A percentile compares a stretch with the other conserved stretches of the same genome.
These are phyloP conservation scores for Anguilla rostrata DNA, from an alignment of 2,113 vertebrate species.

Conservation along the genomic window DNA sequence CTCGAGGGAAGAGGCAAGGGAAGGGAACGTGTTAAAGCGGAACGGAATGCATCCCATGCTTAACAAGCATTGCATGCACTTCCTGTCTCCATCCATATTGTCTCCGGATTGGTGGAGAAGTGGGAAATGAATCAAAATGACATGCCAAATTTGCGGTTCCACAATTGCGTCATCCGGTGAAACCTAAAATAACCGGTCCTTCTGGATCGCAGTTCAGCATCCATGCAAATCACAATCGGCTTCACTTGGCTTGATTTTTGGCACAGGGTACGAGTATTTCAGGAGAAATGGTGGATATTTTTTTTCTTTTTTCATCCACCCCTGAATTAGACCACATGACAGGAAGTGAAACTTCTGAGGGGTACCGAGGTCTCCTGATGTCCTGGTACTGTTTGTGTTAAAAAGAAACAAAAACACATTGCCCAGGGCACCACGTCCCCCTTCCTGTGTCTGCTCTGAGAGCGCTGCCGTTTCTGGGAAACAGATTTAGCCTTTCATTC, in stretches of 20 bases:
- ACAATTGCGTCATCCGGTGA: background rate
- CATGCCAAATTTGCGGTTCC: background rate
- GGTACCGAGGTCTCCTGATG: too few relatives aligned
- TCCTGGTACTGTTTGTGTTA: background rate
- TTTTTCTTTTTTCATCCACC: background rate
- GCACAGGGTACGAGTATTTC: background rate
- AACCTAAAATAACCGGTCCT: background rate
- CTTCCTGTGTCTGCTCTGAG: background rate
- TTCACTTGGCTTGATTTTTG: background rate
- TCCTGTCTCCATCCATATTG: background rate
- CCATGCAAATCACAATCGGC: background rate
- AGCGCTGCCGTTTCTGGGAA: background rate
- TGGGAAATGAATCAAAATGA: background rate
- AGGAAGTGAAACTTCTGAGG: background rate
- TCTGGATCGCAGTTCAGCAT: background rate
- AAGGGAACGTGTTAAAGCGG: too few relatives aligned
- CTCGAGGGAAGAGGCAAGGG: too few relatives aligned
- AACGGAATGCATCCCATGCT: background rate
- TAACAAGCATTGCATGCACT: background rate
- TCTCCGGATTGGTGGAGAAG: background rate
- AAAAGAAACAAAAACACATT: background rate
- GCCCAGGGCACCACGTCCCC: background rate
- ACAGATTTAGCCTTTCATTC: background rate
- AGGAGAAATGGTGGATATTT: background rate
- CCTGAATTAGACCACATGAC: background rate